phyloP scores from a whole-genome alignment of 2,888 invertebrate species.

The Lycaena phlaeas region DNA sequence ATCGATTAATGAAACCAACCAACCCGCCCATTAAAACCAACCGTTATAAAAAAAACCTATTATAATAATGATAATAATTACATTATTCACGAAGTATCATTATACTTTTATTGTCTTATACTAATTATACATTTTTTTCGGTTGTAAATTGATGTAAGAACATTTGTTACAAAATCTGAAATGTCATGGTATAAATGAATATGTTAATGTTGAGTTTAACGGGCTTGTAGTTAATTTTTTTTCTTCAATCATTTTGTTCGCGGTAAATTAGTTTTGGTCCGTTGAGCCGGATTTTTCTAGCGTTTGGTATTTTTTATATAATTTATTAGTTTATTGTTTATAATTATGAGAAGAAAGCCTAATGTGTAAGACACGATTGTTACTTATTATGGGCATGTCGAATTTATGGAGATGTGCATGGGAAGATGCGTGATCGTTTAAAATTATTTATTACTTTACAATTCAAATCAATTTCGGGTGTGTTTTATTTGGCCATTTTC shows the following conservation, averaged over 20 bases:
- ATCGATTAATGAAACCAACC: constrained; percentile 70
- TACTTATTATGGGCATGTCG: constrained; percentile 21
- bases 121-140: constrained; percentile 73
- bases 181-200: constrained; percentile 71
- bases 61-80: constrained; percentile 73
- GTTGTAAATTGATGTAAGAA: constrained; percentile 68
- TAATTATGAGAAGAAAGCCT: constrained; percentile 46
- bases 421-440: background rate
- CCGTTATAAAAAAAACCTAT: constrained; percentile 65
- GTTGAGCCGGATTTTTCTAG: constrained; percentile 50
- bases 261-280: constrained; percentile 60
- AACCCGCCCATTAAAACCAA: constrained; percentile 60
- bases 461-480: too few species aligned
- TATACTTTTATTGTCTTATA: constrained; percentile 72
- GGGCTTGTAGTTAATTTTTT: constrained; percentile 34
- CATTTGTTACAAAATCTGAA: constrained; percentile 71
- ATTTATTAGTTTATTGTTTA: constrained; percentile 33
- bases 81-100: constrained; percentile 71
- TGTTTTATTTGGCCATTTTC: too few species aligned
- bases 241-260: constrained; percentile 53
- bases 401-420: constrained; percentile 11
- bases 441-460: too few species aligned
- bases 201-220: constrained; percentile 65
- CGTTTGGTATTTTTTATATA: constrained; percentile 28
- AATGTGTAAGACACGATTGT: constrained; percentile 27